Conservation (phyloP, 2,113 vertebrate species). For the Paedocypris sp. region DNA sequence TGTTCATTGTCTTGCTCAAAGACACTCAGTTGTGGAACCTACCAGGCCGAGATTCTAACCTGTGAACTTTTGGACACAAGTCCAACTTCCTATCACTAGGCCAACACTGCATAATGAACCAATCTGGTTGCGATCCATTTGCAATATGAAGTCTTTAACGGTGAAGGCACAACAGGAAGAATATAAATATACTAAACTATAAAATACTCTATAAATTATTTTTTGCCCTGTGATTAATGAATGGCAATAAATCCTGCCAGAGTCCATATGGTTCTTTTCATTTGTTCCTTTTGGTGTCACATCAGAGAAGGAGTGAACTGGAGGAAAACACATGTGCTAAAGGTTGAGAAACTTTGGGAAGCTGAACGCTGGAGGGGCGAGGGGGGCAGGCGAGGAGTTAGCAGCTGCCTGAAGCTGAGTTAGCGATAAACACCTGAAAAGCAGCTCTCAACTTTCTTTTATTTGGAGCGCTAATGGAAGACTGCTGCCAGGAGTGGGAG, state of each 20-base stretch:
- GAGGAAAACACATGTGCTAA: constrained; percentile 1
- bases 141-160: no score
- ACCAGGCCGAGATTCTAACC: no score
- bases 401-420: constrained; percentile 45
- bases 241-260: neutral
- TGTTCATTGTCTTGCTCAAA: no score
- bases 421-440: constrained; percentile 56
- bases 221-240: neutral
- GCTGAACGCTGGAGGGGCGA: neutral
- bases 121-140: no score
- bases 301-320: neutral
- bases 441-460: constrained; percentile 51
- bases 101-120: no score
- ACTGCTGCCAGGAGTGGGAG: constrained; percentile 60
- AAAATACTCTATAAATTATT: no score
- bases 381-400: constrained; percentile 33
- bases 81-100: no score
- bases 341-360: constrained; percentile 18
- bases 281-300: neutral
- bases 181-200: no score
- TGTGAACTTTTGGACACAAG: no score
- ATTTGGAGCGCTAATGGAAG: constrained; percentile 60
- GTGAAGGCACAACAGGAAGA: no score
- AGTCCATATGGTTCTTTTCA: neutral
- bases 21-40: no score